Evolutionary conservation across 2,888 invertebrate genomes (phyloP), one percentile per base, ranked within the genome.

Genomic region (Trichogramma dendrolimi): DNA sequence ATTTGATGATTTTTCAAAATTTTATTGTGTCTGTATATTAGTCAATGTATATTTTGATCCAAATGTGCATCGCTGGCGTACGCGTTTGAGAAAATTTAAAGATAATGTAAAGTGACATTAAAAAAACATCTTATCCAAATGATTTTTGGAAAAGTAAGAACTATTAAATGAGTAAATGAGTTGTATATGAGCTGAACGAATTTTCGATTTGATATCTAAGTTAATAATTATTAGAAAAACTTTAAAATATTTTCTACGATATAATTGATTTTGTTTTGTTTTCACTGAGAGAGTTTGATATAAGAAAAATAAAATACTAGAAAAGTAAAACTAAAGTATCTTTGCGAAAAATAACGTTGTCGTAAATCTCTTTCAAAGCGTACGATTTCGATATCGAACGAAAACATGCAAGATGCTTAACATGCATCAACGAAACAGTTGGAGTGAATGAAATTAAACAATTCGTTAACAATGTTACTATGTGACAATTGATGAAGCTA

Each of bases 181-280:
- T 55, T 10, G 60, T 51, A 54, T 49, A 55, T 56, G 55, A 61
- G 43, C 47, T 48, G 50, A 58, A 58, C 48, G 49, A 60, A 58
- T 52, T 60, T 51, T 60, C 51, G 54, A 63, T 46, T 46, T 46
- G 46, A 10, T 46, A 46, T 46, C 8, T n/a, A 46, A 10, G 8
- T 46, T 10, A 46, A 60, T 60, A 58, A 63, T 49, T 43, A 63
- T 58, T 57, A 52, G 44, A 67, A 68, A 70, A 68, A 67, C 67
- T 68, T 70, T 70, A 66, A 72, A 66, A 72, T 71, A 72, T 72
- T 73, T 73, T 72, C 70, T 72, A 71, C 69, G 27, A 27, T 27
- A 27, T 27, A 27, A 27, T 27, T 27, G 27, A 27, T 27, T 27
- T 27, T 27, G 27, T 27, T 54, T 42, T 52, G 52, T 49, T 40